These are phyloP conservation scores for Phrynosoma platyrhinos DNA, from an alignment of 2,113 vertebrate species.

Conservation along the genomic window DNA sequence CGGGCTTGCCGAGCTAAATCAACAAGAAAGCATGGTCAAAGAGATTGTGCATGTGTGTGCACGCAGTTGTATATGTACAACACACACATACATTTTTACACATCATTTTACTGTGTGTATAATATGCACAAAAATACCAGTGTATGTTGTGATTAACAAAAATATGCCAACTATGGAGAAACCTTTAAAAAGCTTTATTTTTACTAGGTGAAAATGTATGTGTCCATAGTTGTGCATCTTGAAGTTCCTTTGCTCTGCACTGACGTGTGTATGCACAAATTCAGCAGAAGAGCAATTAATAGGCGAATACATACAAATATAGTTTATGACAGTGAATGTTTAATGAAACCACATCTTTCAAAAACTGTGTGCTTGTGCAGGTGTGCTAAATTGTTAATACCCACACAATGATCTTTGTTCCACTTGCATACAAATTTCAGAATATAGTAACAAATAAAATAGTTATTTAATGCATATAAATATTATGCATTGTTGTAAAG, in stretches of 20 bases:
- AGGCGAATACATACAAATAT: neutral
- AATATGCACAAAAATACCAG: neutral
- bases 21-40: neutral
- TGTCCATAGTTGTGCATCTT: neutral
- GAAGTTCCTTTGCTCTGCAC: neutral
- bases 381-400: neutral
- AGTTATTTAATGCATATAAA: neutral
- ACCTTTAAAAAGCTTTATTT: neutral
- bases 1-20: neutral
- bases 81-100: neutral
- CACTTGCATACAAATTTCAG: neutral
- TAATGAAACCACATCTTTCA: slow-evolving; percentile 6
- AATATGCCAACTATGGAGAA: neutral
- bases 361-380: neutral
- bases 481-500: neutral
- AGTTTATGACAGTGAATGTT: neutral
- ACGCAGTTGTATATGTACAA: neutral
- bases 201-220: neutral
- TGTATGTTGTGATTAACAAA: neutral
- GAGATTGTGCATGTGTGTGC: neutral
- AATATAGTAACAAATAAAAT: neutral
- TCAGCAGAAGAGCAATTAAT: neutral
- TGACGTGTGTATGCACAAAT: neutral
- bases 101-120: neutral
- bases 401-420: neutral